phyloP scores from a whole-genome alignment of 2,113 vertebrate genomes.

The Pygoscelis adeliae region DNA sequence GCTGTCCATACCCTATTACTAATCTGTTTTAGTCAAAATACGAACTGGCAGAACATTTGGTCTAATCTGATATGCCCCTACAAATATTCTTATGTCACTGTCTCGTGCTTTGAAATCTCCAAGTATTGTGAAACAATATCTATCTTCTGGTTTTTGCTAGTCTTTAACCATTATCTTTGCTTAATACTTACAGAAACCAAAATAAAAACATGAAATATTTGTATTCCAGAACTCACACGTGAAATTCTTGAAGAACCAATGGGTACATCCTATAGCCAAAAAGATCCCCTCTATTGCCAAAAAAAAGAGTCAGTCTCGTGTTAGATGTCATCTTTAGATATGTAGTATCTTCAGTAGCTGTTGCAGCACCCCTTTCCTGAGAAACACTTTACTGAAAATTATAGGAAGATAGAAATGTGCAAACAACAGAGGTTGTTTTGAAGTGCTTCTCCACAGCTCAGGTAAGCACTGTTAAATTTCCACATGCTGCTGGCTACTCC shows the following conservation, averaged over 20 bases:
- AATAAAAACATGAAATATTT: not conserved
- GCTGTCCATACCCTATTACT: not conserved
- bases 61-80: not conserved
- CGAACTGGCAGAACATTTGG: not conserved
- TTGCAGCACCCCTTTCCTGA: not conserved
- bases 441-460: not conserved
- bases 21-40: not conserved
- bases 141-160: not conserved
- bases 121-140: not conserved
- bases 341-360: not conserved
- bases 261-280: not conserved
- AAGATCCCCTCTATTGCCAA: fast-evolving
- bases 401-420: not conserved
- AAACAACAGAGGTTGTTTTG: not conserved
- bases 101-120: not conserved
- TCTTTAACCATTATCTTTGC: not conserved
- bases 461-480: not conserved
- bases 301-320: not conserved
- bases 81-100: not conserved
- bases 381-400: not conserved
- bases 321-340: not conserved
- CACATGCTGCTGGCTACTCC: not conserved
- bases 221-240: not conserved
- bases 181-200: not conserved
- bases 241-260: not conserved